phyloP scores from a whole-genome alignment of 64 coral and sea anemone genomes.

The Stichodactyla mertensii region DNA sequence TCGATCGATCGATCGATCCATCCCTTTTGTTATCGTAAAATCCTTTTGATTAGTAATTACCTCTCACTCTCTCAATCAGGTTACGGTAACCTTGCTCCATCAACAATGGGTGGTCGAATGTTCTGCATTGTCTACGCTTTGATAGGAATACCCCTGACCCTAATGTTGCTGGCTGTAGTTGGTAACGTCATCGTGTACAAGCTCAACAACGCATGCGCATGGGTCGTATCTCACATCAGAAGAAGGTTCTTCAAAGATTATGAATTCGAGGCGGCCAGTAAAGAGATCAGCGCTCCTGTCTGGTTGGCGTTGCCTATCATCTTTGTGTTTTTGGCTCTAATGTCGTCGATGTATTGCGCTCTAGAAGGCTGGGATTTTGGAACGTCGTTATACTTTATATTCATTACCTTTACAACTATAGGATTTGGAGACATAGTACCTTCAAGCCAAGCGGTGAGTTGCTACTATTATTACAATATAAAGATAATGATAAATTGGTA shows the following conservation, averaged over 20 bases:
- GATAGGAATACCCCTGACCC: slow-evolving; percentile 87
- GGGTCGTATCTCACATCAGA: slow-evolving; percentile 55
- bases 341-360: slow-evolving; percentile 70
- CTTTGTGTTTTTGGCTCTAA: slow-evolving; percentile 70
- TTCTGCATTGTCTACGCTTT: slow-evolving; percentile 78
- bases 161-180: slow-evolving; percentile 82
- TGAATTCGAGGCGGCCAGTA: slow-evolving; percentile 59
- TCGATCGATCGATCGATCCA: too few relatives aligned
- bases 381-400: slow-evolving; percentile 79
- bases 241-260: slow-evolving; percentile 31
- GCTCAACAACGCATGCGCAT: slow-evolving; percentile 69
- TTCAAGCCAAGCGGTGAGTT: slow-evolving; percentile 64
- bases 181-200: slow-evolving; percentile 77
- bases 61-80: slow-evolving; percentile 31
- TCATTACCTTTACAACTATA: slow-evolving; percentile 87
- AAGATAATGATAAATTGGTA: too few relatives aligned
- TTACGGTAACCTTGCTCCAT: slow-evolving; percentile 76
- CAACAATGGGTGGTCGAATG: slow-evolving; percentile 55
- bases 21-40: too few relatives aligned
- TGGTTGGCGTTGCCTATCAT: slow-evolving; percentile 75
- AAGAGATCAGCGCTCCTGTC: slow-evolving; percentile 55
- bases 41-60: not conserved
- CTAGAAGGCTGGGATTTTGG: slow-evolving; percentile 85
- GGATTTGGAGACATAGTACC: slow-evolving; percentile 88
- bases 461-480: too few relatives aligned